Evolutionary conservation across 1,140 invertebrate species (phyloP), one percentile per base, ranked within the genome.

Genomic region (Nixonia krombeini): DNA sequence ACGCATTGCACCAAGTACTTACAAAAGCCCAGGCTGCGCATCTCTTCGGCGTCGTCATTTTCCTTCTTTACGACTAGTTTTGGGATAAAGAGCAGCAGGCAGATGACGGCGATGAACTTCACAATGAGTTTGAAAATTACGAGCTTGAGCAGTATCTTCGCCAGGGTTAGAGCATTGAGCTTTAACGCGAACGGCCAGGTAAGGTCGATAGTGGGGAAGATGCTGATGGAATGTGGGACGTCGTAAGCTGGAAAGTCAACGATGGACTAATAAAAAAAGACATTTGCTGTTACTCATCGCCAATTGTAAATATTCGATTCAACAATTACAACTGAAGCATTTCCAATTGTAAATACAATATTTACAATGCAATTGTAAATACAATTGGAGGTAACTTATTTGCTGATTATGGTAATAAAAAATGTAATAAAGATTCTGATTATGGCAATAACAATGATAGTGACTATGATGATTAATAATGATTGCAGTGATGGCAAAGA

Each of bases 71-170:
- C 78, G 55, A 89, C 89, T 8, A 93, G 80, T 72, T 91, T 91
- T 0, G 92, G 92, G 44, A 93, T 88, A 56, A 93, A 91, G 5
- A 93, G 75, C 46, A 93, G 73, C 58, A 93, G 82, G 74, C 90
- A 93, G 45, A 93, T 87, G 0, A 92, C 79, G 0, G 90, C 91
- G 25, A 93, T 89, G 74, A 92, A 92, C 73, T 92, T 92, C 10
- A 93, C 89, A 40, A 92, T 89, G 79, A 93, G 90, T 76, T 93
- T 92, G 68, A 93, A 92, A 57, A 93, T 90, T 1, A 92, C 81
- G 4, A 93, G 71, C 74, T 93, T 92, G 6, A 93, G 75, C 31
- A 92, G 51, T 31, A 92, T 87, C 78, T 92, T 93, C 0, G 90
- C 90, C n/a, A 92, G 69, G 0, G 91, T 91, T 31, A 91, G 85